Evolutionary conservation across 2,797 vertebrate species (phyloP).

Genomic region (Yasuhikotakia modesta): DNA sequence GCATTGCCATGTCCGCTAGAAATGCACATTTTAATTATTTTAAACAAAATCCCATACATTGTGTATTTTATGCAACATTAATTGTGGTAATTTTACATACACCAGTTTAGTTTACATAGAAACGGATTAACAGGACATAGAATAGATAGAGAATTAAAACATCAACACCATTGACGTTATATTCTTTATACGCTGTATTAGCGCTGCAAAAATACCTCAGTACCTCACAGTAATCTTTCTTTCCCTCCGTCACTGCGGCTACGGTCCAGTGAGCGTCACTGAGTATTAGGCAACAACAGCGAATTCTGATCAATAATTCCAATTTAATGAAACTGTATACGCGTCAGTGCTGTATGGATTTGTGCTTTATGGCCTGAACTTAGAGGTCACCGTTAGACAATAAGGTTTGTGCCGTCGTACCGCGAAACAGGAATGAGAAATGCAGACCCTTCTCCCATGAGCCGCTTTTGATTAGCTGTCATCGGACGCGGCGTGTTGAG

Average conservation of each 20-base stretch:
- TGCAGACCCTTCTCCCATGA: slow-evolving; percentile 23
- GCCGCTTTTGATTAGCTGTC: slow-evolving; percentile 30
- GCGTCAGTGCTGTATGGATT: slow-evolving; percentile 61
- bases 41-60: neutral
- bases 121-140: no score
- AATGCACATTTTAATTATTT: neutral
- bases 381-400: slow-evolving; percentile 60
- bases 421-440: slow-evolving; percentile 52
- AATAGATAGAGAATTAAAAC: neutral
- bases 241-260: slow-evolving; percentile 41
- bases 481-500: slow-evolving; percentile 8
- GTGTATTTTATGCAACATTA: neutral
- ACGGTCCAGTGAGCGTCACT: slow-evolving; percentile 52
- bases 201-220: slow-evolving; percentile 5
- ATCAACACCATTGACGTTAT: neutral
- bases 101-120: neutral
- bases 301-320: slow-evolving; percentile 64
- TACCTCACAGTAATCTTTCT: slow-evolving; percentile 24
- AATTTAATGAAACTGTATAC: slow-evolving; percentile 62
- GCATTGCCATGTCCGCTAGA: neutral
- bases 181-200: slow-evolving; percentile 9
- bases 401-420: slow-evolving; percentile 35
- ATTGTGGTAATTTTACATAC: neutral
- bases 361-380: slow-evolving; percentile 59
- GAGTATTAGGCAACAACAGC: slow-evolving; percentile 60